Conservation (phyloP, 2,797 vertebrate genomes). For the Poecilia gillii region DNA sequence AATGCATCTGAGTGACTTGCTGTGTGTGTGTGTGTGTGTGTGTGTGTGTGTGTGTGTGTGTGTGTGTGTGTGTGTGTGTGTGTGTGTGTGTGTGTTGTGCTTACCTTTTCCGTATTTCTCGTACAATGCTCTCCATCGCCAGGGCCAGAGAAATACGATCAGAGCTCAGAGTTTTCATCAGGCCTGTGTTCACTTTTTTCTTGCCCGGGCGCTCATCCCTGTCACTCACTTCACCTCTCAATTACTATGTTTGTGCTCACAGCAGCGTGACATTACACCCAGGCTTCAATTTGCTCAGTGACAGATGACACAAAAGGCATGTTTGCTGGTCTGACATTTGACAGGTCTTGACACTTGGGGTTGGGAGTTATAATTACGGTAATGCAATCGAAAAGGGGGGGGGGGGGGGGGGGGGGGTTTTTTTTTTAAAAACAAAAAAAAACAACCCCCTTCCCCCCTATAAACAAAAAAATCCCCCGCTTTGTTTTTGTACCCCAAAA, state of each 20-base stretch:
- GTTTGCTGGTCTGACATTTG: conserved; percentile 72
- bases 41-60: neutral
- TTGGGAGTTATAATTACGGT: conserved; percentile 70
- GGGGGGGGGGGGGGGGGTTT: too few species aligned
- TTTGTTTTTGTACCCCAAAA: too few species aligned
- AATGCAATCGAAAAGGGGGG: conserved; percentile 63
- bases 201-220: conserved; percentile 80
- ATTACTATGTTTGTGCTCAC: conserved; percentile 84
- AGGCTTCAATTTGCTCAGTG: conserved; percentile 81
- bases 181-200: conserved; percentile 68
- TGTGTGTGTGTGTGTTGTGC: conserved; percentile 13
- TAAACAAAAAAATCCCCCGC: too few species aligned
- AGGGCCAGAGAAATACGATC: conserved; percentile 63
- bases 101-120: conserved; percentile 60
- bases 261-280: conserved; percentile 82
- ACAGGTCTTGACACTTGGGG: conserved; percentile 55
- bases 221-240: conserved; percentile 82
- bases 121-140: conserved; percentile 73
- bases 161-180: conserved; percentile 72
- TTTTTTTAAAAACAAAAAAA: too few species aligned
- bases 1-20: conserved; percentile 47
- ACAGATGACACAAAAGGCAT: conserved; percentile 74
- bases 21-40: conserved; percentile 14
- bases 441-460: too few species aligned
- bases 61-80: conserved; percentile 20